phyloP scores from a whole-genome alignment of 2,797 vertebrate species.

The Petrocephalus sullivani region DNA sequence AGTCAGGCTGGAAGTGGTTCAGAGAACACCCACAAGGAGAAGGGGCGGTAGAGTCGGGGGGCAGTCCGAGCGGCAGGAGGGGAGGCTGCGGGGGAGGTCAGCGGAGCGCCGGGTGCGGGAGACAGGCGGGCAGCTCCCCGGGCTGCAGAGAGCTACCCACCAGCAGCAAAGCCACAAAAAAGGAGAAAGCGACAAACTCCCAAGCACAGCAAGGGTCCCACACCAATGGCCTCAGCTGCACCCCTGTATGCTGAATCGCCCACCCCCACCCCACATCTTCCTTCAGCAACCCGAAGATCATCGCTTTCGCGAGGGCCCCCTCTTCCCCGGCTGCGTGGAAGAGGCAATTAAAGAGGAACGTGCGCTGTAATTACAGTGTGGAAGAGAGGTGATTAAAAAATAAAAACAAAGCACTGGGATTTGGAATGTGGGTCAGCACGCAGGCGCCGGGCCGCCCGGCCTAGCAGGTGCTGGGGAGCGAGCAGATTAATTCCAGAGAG shows the following conservation, averaged over 20 bases:
- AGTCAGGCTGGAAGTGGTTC: slow-evolving; percentile 11
- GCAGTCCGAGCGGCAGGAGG: not conserved
- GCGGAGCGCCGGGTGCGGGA: not conserved
- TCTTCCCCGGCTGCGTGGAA: not conserved
- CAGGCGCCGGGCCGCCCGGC: not conserved
- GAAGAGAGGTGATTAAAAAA: slow-evolving; percentile 25
- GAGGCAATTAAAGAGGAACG: slow-evolving; percentile 13
- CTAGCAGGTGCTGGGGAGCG: not conserved
- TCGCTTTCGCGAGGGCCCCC: not conserved
- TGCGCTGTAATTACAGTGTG: slow-evolving; percentile 15
- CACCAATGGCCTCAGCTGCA: not conserved
- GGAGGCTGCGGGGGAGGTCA: slow-evolving; percentile 11
- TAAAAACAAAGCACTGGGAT: slow-evolving; percentile 22
- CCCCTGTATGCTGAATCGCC: not conserved
- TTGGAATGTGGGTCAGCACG: slow-evolving; percentile 13
- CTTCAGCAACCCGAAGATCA: not conserved
- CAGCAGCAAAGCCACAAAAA: not conserved
- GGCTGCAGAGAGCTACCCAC: not conserved
- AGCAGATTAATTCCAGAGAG: not conserved
- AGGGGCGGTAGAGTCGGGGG: not conserved
- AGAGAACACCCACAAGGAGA: slow-evolving; percentile 8
- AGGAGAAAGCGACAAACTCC: not conserved
- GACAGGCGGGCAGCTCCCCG: not conserved
- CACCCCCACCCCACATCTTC: not conserved
- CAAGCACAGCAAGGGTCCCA: not conserved